Evolutionary conservation across 2,888 invertebrate species (phyloP).

Genomic region (Apotomis turbidana): DNA sequence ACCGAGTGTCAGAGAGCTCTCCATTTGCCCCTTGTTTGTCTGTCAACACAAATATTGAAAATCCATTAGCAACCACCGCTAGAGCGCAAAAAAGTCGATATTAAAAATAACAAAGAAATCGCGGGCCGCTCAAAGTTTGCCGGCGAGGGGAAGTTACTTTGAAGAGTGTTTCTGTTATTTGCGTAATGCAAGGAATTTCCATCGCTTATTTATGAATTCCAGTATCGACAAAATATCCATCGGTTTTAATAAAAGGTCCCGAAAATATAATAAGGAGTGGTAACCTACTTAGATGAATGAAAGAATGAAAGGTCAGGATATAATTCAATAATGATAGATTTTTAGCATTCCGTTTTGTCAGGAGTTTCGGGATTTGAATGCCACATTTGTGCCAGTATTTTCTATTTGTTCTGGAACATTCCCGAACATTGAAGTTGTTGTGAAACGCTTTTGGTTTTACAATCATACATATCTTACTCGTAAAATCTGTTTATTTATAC

Average conservation of each 20-base stretch:
- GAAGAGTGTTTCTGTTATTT: constrained; percentile 57
- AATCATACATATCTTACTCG: too few species aligned
- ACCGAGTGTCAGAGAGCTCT: constrained; percentile 59
- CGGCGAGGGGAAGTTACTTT: constrained; percentile 59
- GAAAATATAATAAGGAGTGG: constrained; percentile 34
- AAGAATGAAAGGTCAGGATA: constrained; percentile 30
- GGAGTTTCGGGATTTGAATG: not conserved
- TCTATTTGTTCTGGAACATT: too few species aligned
- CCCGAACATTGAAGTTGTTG: too few species aligned
- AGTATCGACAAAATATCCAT: constrained; percentile 38
- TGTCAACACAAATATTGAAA: constrained; percentile 81
- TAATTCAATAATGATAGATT: constrained; percentile 28
- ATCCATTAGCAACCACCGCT: constrained; percentile 77
- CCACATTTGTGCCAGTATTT: not conserved
- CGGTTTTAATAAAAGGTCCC: constrained; percentile 39
- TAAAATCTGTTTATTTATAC: too few species aligned
- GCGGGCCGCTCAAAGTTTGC: constrained; percentile 64
- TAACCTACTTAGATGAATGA: constrained; percentile 35
- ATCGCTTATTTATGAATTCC: constrained; percentile 44
- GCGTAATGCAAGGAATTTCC: constrained; percentile 44
- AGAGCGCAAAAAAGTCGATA: constrained; percentile 73
- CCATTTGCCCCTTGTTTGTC: constrained; percentile 73
- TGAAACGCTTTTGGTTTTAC: too few species aligned
- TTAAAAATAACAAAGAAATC: constrained; percentile 77
- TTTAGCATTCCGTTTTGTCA: constrained; percentile 19